Percentiles rank a stretch among this genome's conserved stretches.
phyloP scores from a whole-genome alignment of 2,113 vertebrate genomes.

The Paedocypris sp. region DNA sequence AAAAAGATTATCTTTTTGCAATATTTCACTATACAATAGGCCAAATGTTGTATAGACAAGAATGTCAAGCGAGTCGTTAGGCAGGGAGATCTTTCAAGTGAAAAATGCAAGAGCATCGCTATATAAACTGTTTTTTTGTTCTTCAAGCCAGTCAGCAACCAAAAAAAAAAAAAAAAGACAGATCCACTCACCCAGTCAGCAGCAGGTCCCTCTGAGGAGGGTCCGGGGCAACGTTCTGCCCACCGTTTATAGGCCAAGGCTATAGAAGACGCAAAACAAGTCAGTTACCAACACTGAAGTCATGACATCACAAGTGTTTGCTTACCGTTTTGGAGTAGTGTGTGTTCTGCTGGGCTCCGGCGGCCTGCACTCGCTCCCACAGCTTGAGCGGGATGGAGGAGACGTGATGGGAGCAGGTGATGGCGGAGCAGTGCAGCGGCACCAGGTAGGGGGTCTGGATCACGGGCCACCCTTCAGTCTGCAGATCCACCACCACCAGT shows the following conservation, averaged over 20 bases:
- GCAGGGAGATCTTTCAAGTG: too few relatives aligned
- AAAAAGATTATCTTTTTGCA: too few relatives aligned
- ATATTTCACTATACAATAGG: too few relatives aligned
- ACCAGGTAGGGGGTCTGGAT: constrained; percentile 89
- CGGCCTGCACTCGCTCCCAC: constrained; percentile 79
- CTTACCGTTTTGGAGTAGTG: constrained; percentile 80
- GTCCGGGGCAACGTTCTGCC: constrained; percentile 75
- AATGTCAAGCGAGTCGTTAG: too few relatives aligned
- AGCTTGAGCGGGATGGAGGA: constrained; percentile 91
- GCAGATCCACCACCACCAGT: constrained; percentile 84
- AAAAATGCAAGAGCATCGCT: too few relatives aligned
- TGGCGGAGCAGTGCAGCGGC: constrained; percentile 92
- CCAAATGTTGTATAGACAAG: too few relatives aligned
- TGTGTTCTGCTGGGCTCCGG: constrained; percentile 72
- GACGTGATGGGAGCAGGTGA: constrained; percentile 92
- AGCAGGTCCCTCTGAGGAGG: constrained; percentile 90
- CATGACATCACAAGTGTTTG: neutral
- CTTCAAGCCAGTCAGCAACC: too few relatives aligned
- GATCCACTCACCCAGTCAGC: constrained; percentile 78
- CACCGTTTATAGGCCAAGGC: constrained; percentile 88
- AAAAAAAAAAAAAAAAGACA: neutral
- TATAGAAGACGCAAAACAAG: constrained; percentile 41
- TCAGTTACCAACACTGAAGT: neutral
- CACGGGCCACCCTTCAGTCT: constrained; percentile 77
- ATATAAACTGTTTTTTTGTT: too few relatives aligned